phyloP scores from a whole-genome alignment of 2,797 vertebrate genomes.

The Chloroceryle amazona region DNA sequence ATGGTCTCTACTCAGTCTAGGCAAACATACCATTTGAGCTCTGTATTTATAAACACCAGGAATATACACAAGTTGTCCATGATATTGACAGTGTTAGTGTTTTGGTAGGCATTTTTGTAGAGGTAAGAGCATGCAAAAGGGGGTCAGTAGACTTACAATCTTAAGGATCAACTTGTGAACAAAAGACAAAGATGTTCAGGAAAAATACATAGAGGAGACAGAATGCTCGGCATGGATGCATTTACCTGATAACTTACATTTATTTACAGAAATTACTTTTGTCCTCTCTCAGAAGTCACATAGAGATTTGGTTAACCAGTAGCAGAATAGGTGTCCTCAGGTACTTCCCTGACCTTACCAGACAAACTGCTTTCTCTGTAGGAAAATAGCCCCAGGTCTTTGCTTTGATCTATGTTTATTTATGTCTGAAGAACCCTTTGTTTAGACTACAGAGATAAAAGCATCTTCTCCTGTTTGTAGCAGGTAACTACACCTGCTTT shows the following conservation, averaged over 20 bases:
- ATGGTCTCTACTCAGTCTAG: neutral
- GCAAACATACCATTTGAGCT: neutral
- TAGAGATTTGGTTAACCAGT: neutral
- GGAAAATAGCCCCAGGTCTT: neutral
- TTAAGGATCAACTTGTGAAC: neutral
- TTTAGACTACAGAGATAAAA: neutral
- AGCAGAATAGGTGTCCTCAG: neutral
- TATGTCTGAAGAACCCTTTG: neutral
- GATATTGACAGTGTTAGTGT: fast-evolving
- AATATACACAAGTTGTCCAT: neutral
- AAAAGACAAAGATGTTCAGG: neutral
- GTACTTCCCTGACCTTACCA: neutral
- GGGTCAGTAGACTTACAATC: neutral
- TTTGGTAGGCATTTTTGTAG: neutral
- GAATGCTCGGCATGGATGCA: fast-evolving
- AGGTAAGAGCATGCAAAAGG: neutral
- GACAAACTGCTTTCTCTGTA: neutral
- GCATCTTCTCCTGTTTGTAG: neutral
- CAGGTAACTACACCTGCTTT: neutral
- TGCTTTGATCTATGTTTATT: neutral
- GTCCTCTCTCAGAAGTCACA: neutral
- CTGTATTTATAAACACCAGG: neutral
- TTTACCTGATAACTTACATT: neutral
- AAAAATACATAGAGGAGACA: neutral
- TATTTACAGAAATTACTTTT: neutral